Conservation (phyloP, 2,113 vertebrate genomes). For the Sorex fumeus region DNA sequence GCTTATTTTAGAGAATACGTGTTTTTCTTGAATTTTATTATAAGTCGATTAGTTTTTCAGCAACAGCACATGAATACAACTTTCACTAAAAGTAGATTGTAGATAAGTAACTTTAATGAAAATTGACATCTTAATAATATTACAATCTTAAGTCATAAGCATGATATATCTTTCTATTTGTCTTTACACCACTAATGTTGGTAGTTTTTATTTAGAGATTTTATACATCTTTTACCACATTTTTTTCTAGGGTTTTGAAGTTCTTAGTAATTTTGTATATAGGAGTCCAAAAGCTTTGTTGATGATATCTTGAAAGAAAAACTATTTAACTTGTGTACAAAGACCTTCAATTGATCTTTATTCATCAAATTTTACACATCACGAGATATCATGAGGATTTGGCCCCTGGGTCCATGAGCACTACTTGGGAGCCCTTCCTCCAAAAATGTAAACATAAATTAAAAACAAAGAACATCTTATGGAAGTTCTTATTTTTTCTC, state of each 20-base stretch:
- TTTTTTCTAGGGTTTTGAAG: background rate
- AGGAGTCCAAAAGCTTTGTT: background rate
- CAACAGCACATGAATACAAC: background rate
- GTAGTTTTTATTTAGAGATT: background rate
- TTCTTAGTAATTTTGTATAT: background rate
- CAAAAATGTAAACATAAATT: too few relatives aligned
- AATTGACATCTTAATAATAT: background rate
- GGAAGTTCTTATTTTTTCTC: background rate
- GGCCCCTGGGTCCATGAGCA: too few relatives aligned
- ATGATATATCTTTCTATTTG: background rate
- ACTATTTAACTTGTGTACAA: background rate
- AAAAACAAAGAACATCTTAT: too few relatives aligned
- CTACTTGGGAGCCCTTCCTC: too few relatives aligned
- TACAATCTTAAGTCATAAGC: background rate
- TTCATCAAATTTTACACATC: background rate
- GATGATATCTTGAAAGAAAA: background rate
- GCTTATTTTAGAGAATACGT: background rate
- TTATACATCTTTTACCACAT: background rate
- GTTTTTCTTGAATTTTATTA: constrained; percentile 9
- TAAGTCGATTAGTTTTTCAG: constrained; percentile 8
- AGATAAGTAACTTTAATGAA: constrained; percentile 1
- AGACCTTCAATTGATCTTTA: background rate
- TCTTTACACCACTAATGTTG: background rate
- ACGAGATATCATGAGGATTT: background rate
- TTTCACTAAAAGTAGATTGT: background rate